Conservation (phyloP, 2,797 vertebrate genomes). For the Lycodopsis pacificus region DNA sequence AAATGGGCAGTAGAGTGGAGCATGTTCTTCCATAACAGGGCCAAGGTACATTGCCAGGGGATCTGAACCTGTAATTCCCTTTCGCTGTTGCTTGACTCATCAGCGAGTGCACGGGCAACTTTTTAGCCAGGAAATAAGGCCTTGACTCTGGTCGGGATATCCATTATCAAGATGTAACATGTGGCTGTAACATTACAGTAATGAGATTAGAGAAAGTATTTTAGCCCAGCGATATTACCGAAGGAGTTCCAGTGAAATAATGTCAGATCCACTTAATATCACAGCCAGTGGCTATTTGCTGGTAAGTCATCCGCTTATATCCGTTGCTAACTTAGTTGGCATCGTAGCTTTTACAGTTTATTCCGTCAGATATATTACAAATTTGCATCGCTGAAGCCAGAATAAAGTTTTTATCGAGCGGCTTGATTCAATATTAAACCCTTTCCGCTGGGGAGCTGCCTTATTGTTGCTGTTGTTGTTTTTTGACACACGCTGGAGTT, state of each 20-base stretch:
- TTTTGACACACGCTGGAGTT: slow-evolving; percentile 50
- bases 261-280: slow-evolving; percentile 41
- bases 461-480: slow-evolving; percentile 33
- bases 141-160: slow-evolving; percentile 24
- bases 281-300: slow-evolving; percentile 47
- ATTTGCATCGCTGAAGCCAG: slow-evolving; percentile 34
- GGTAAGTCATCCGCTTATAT: slow-evolving; percentile 30
- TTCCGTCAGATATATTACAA: slow-evolving; percentile 16
- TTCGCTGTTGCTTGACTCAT: slow-evolving; percentile 65
- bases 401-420: slow-evolving; percentile 36
- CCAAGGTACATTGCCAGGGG: slow-evolving; percentile 74
- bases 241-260: slow-evolving; percentile 26
- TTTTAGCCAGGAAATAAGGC: slow-evolving; percentile 45
- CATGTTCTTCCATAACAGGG: slow-evolving; percentile 78
- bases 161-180: slow-evolving; percentile 46
- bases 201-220: slow-evolving; percentile 22
- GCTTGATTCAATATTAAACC: slow-evolving; percentile 31
- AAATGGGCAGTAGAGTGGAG: slow-evolving; percentile 83
- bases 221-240: slow-evolving; percentile 14
- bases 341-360: slow-evolving; percentile 28
- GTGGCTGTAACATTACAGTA: slow-evolving; percentile 10
- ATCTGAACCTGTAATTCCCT: slow-evolving; percentile 78
- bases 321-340: slow-evolving; percentile 6
- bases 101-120: slow-evolving; percentile 51
- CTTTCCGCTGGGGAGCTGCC: slow-evolving; percentile 17